phyloP scores from a whole-genome alignment of 2,888 invertebrate species.

The Xylota segnis region DNA sequence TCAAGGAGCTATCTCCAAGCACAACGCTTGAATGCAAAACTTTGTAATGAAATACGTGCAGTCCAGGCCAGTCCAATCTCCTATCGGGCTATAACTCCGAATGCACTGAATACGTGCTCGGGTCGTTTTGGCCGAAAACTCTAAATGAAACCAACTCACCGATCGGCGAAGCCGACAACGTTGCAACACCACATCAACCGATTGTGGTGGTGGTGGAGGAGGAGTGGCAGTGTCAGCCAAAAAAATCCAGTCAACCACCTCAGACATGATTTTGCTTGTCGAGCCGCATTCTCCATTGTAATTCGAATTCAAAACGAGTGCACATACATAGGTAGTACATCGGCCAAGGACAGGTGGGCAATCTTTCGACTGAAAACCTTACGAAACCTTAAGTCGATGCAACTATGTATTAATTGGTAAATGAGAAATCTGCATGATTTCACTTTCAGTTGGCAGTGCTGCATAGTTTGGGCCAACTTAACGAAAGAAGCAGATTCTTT shows the following conservation, averaged over 20 bases:
- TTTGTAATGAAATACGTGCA: conserved; percentile 14
- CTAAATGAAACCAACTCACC: not conserved
- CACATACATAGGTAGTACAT: conserved; percentile 4
- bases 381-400: conserved; percentile 29
- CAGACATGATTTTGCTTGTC: conserved; percentile 31
- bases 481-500: not conserved
- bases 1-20: conserved; percentile 28
- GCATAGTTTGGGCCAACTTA: not conserved
- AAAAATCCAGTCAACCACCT: conserved; percentile 68
- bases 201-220: not conserved
- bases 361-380: conserved; percentile 4
- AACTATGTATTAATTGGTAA: conserved; percentile 31
- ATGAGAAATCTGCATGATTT: conserved; percentile 21
- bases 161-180: not conserved
- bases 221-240: conserved; percentile 45
- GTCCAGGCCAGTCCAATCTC: not conserved
- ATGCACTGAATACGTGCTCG: conserved; percentile 54
- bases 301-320: conserved; percentile 25
- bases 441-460: conserved; percentile 16
- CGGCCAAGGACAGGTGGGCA: conserved; percentile 56
- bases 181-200: not conserved
- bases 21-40: conserved; percentile 33
- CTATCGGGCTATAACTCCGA: conserved; percentile 18
- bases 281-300: conserved; percentile 1
- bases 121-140: conserved; percentile 10